Evolutionary conservation across 2,797 vertebrate genomes (phyloP), one percentile per base, ranked within the genome.

Genomic region (Clarias platycephalus): DNA sequence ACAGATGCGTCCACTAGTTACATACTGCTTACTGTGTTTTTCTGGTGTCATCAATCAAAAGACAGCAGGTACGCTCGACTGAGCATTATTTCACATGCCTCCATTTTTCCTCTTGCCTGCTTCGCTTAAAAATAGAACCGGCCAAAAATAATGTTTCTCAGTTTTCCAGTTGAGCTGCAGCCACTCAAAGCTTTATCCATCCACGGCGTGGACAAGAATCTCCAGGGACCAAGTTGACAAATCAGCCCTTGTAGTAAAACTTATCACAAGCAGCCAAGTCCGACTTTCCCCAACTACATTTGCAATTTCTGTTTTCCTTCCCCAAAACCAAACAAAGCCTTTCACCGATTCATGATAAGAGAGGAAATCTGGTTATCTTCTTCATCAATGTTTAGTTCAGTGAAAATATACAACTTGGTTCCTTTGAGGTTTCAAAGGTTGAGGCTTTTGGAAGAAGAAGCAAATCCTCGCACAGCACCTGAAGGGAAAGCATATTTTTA

Each of bases 281-380:
- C 20, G 16, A 64, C 24, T 49, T 4, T 64, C 15, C 16, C 16
- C 0, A 1, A 62, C 2, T 28, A n/a, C 0, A 18, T 60, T 15
- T 76, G 16, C 16, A 4, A 1, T 12, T 24, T 49, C 40, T 6
- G 44, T 53, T 9, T 28, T 2, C 2, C 28, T 67, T 68, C 13
- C 12, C 10, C 24, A 90, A 91, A 91, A 13, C 49, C 8, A 3
- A 57, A 63, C 8, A 3, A 57, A 63, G 24, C 16, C 63, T 77
- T 26, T 22, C 26, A 4, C 34, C 24, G 13, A 22, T 49, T 53
- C 88, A 40, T 5, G 86, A 0, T 87, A 57, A 12, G 87, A 0
- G 83, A 86, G 85, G 70, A 84, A 77, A 83, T 40, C 31, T 44
- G 83, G 15, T 49, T 49, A 49, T 20, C 78, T 37, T 4, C 72